phyloP scores from a whole-genome alignment of 1,140 invertebrate genomes.

The Atta cephalotes region DNA sequence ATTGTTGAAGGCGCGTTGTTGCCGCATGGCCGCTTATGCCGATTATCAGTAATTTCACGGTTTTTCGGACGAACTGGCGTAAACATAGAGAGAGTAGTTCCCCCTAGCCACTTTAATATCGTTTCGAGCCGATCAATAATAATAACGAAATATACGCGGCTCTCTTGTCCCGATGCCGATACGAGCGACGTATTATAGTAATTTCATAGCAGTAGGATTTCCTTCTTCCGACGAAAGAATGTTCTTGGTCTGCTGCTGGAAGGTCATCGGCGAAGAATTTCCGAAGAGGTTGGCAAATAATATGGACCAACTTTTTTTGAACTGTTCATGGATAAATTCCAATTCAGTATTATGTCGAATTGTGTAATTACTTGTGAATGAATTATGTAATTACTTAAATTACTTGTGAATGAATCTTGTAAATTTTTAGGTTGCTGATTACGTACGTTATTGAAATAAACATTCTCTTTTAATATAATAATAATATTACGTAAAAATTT shows the following conservation, averaged over 20 bases:
- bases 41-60: slow-evolving; percentile 85
- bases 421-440: no score
- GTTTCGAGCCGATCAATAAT: slow-evolving; percentile 83
- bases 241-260: slow-evolving; percentile 48
- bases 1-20: slow-evolving; percentile 74
- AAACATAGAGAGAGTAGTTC: slow-evolving; percentile 83
- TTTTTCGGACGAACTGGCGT: slow-evolving; percentile 82
- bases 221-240: slow-evolving; percentile 22
- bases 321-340: not conserved
- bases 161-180: slow-evolving; percentile 77
- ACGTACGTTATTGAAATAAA: no score
- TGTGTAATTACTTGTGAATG: not conserved
- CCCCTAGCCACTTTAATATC: slow-evolving; percentile 82
- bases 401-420: no score
- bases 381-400: no score
- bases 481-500: no score
- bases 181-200: slow-evolving; percentile 84
- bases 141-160: slow-evolving; percentile 82
- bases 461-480: no score
- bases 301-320: not conserved
- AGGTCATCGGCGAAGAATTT: slow-evolving; percentile 32
- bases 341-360: not conserved
- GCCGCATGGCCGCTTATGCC: slow-evolving; percentile 72
- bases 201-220: slow-evolving; percentile 77
- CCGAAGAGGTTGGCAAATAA: slow-evolving; percentile 16